Base-by-base conservation (phyloP, 2,113 vertebrate genomes). In the Neodon shergylaensis region DNA sequence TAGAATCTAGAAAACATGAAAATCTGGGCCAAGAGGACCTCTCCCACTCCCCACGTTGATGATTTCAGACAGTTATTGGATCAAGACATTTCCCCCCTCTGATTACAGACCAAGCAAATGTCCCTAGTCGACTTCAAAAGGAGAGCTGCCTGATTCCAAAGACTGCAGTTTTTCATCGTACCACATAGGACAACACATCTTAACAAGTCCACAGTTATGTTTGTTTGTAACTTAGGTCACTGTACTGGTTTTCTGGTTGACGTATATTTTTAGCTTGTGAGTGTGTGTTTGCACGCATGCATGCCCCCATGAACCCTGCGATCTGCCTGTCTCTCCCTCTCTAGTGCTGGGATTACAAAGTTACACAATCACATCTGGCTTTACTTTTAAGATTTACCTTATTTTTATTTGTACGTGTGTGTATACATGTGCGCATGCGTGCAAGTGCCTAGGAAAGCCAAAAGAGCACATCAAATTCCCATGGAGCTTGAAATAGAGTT, bases 211-310 rank as follows among this genome's bases (percentile, higher is more conserved):
- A 70, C 44, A 16, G 65, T 74, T 74, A 21, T 42, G 81, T 89
- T 66, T 83, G 74, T 52, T 86, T 84, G 66, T 82, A 78, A 86
- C 91, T 83, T 52, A 72, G 83, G 82, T 90, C 49, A 94, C 65
- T 77, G 72, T 58, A 61, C 33, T 58, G 31, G 21, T 31, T 42
- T 81, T 76, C 72, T 74, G 70, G 54, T 72, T 49, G 42, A 85
- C 33, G 33, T 70, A 36, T 86, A 47, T 68, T 68, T 68, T 66
- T 68, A 36, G 61, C 28, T 1, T 31, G 26, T 44, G 13, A 39
- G 36, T 77, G 4, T 44, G 39, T 42, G 22, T 61, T 36, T 61
- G 22, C 24, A 39, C 8, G 24, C 12, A 7, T 24, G 21, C 49
- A 39, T 24, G 36, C 54, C 39, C n/a, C 16, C 66, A 68, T 36